Evolutionary conservation across 2,888 invertebrate species (phyloP), one percentile per base, ranked within the genome.

Genomic region (Drosophila prolongata): DNA sequence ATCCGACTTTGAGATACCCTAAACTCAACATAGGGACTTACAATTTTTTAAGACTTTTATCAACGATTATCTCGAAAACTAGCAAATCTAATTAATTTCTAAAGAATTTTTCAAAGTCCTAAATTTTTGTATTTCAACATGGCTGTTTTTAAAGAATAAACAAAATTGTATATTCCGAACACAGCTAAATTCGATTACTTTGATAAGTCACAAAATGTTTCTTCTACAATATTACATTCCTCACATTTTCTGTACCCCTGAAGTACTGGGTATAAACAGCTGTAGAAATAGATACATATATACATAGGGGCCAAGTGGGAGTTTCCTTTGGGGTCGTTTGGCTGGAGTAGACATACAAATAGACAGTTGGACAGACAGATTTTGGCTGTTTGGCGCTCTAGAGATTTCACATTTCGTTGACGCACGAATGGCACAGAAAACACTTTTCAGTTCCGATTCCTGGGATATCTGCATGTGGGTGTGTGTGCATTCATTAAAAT

Each of bases 401-500:
- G 50, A 66, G 65, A 83, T 66, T 81, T 76, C 47, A 66, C 64
- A 75, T 64, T 62, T 46, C 59, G 69, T 67, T 66, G 62, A 52
- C 67, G 67, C 56, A 49, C 53, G 42, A 46, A 43, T 30, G 44
- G 40, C 47, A 56, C 24, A n/a, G 38, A 53, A 61, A 69, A 71
- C 69, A 69, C 61, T 69, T 71, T 53, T 47, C 70, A 37, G 40
- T 24, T 71, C 30, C 53, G 65, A 65, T 65, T 65, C 30, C 37
- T 66, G 2, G 27, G n/a, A 14, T 40, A 35, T 55, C 27, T 38
- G 56, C 54, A 42, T 42, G 60, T 49, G 35, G 47, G 40, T 60
- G 46, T 40, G 34, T 54, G 43, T 19, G 54, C 57, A 59, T 76
- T 79, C 87, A 89, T 85, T 85, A 89, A 89, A 85, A 81, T 81